phyloP scores from a whole-genome alignment of 30 jellyfish, hydroid and myxozoan genomes.

The Turritopsis dohrnii region DNA sequence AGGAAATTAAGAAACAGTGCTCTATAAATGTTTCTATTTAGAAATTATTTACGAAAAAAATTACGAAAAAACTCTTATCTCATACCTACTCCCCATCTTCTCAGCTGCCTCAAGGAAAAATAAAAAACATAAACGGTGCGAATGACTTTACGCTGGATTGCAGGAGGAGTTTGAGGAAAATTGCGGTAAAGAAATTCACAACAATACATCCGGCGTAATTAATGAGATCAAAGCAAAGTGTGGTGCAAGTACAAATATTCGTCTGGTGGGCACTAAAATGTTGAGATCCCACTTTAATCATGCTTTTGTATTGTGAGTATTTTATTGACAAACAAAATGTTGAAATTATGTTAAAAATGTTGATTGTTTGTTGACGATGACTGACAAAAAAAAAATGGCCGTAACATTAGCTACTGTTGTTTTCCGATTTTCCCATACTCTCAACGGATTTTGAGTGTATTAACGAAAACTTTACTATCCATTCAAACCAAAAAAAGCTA shows the following conservation, averaged over 20 bases:
- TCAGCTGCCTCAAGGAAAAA: neutral
- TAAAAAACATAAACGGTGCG: too few species aligned
- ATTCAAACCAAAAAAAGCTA: neutral
- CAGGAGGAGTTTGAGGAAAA: neutral
- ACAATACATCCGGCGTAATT: neutral
- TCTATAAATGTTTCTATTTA: too few species aligned
- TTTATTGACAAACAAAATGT: neutral
- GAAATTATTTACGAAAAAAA: too few species aligned
- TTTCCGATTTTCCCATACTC: neutral
- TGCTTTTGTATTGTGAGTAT: neutral
- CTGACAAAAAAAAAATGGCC: neutral
- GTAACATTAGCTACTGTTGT: neutral
- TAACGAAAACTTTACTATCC: neutral
- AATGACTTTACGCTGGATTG: neutral
- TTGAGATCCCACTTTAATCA: neutral
- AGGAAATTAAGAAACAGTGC: too few species aligned
- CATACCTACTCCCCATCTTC: neutral
- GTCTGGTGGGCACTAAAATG: neutral
- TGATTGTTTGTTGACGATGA: neutral
- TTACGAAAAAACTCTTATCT: neutral
- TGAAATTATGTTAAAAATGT: neutral
- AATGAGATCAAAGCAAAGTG: neutral
- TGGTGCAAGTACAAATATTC: neutral
- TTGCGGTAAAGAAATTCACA: neutral
- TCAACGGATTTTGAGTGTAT: neutral